phyloP scores from a whole-genome alignment of 2,888 invertebrate genomes.

The Scaptomyza tumidula region DNA sequence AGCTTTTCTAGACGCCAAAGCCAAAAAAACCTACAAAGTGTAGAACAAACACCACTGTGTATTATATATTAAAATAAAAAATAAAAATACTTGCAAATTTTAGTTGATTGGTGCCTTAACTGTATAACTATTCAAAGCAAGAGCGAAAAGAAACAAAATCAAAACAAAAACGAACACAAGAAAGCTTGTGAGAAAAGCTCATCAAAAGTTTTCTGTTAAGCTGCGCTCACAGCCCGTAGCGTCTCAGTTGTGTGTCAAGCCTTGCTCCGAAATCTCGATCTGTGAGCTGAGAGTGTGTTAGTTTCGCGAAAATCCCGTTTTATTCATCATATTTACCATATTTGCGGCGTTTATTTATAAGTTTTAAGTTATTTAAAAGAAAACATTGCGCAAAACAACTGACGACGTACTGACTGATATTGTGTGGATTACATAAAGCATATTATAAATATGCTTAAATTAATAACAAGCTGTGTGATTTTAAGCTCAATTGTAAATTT shows the following conservation, averaged over 20 bases:
- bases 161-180: background rate
- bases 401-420: slow-evolving; percentile 57
- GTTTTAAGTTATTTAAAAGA: slow-evolving; percentile 15
- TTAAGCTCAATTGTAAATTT: slow-evolving; percentile 35
- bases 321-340: slow-evolving; percentile 34
- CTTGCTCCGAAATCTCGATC: slow-evolving; percentile 22
- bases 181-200: slow-evolving; percentile 47
- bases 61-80: slow-evolving; percentile 27
- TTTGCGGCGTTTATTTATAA: slow-evolving; percentile 38
- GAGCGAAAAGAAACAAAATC: background rate
- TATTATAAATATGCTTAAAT: slow-evolving; percentile 41
- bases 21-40: slow-evolving; percentile 56
- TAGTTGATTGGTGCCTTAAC: background rate
- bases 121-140: background rate
- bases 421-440: slow-evolving; percentile 20
- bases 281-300: slow-evolving; percentile 1
- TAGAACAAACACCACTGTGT: slow-evolving; percentile 35
- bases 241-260: slow-evolving; percentile 56
- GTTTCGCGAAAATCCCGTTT: slow-evolving; percentile 43
- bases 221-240: slow-evolving; percentile 16
- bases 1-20: slow-evolving; percentile 57
- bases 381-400: slow-evolving; percentile 26
- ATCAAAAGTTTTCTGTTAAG: slow-evolving; percentile 37
- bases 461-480: slow-evolving; percentile 30
- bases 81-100: background rate